A percentile compares a stretch with the other conserved stretches of the same genome.
Conservation (phyloP, 2,888 invertebrate genomes). For the Xestoiulus laeticollis region DNA sequence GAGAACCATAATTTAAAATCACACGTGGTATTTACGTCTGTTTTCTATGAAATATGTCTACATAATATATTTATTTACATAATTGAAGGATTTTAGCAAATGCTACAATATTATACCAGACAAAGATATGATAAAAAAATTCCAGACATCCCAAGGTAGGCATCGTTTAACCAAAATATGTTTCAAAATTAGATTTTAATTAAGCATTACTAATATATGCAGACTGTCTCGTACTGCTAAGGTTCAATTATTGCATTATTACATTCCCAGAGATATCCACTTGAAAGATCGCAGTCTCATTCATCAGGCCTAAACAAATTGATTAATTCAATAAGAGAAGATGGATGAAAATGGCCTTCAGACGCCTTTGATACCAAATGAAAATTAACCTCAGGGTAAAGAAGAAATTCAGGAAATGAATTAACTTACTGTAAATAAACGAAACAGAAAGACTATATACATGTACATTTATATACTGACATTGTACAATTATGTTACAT, state of each 20-base stretch:
- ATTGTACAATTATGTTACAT: too few species aligned
- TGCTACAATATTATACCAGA: too few species aligned
- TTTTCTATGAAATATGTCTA: too few species aligned
- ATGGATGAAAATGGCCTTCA: constrained; percentile 17
- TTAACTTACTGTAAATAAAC: neutral
- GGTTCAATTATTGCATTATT: neutral
- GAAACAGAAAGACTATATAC: neutral
- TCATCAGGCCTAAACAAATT: constrained; percentile 28
- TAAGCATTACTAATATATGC: neutral
- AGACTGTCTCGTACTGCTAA: neutral
- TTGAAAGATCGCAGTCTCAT: constrained; percentile 16
- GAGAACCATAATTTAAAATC: too few species aligned
- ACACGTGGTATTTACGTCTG: too few species aligned
- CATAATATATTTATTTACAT: too few species aligned
- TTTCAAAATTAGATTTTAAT: neutral
- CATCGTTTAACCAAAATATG: neutral
- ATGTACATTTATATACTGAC: too few species aligned
- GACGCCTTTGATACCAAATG: neutral
- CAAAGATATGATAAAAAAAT: too few species aligned
- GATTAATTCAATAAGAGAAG: constrained; percentile 34
- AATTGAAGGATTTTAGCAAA: too few species aligned
- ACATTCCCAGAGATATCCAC: neutral
- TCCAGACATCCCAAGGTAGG: neutral
- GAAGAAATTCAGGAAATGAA: constrained; percentile 7
- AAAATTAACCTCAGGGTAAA: constrained; percentile 24